phyloP scores from a whole-genome alignment of 2,888 invertebrate genomes.

The Apeira syringaria region DNA sequence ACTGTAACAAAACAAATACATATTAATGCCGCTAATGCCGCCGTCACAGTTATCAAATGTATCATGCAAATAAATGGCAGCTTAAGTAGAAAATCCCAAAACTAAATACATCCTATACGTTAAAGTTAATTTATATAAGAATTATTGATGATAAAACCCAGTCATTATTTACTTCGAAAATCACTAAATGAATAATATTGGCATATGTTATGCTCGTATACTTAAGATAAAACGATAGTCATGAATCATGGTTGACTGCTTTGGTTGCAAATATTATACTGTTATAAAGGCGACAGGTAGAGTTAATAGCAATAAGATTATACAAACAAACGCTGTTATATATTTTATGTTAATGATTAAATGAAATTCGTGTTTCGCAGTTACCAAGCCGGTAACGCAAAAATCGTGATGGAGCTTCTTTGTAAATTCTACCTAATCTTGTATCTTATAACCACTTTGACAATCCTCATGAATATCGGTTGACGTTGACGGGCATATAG shows the following conservation, averaged over 20 bases:
- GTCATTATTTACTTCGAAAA: too few species aligned
- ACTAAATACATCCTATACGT: too few species aligned
- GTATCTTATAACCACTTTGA: constrained; percentile 8
- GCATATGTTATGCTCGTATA: too few species aligned
- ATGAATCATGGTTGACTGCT: not conserved
- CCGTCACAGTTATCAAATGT: not conserved
- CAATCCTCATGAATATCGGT: constrained; percentile 13
- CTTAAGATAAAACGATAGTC: constrained; percentile 1
- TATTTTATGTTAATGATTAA: constrained; percentile 1
- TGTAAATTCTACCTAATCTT: constrained; percentile 10
- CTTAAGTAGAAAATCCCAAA: constrained; percentile 14
- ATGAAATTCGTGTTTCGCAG: constrained; percentile 1
- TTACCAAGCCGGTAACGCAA: constrained; percentile 1
- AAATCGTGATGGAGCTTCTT: constrained; percentile 10
- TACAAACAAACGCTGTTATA: not conserved
- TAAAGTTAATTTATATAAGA: too few species aligned
- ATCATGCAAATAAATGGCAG: constrained; percentile 15
- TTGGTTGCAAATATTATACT: not conserved
- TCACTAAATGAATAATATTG: too few species aligned
- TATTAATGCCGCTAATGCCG: constrained; percentile 16
- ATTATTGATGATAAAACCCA: not conserved
- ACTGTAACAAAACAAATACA: constrained; percentile 86
- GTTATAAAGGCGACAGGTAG: not conserved
- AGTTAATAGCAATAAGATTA: constrained; percentile 7
- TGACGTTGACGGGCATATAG: constrained; percentile 16